Conservation (phyloP, 2,797 vertebrate genomes). For the Scomberomorus guttatus region DNA sequence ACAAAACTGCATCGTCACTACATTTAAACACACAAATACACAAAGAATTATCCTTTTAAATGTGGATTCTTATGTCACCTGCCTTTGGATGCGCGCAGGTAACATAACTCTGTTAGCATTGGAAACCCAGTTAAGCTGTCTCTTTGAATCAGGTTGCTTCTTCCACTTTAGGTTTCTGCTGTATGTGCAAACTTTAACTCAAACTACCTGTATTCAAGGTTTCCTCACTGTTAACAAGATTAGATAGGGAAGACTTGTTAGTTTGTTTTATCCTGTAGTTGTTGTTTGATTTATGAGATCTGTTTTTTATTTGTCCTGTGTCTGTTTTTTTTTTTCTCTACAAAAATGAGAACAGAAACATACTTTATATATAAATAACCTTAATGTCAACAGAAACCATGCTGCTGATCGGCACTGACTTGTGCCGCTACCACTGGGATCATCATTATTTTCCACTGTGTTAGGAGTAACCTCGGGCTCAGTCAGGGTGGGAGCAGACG, state of each 20-base stretch:
- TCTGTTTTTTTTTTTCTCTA: neutral
- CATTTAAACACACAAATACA: constrained; percentile 36
- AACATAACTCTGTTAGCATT: constrained; percentile 38
- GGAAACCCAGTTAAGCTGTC: constrained; percentile 41
- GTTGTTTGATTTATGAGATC: constrained; percentile 18
- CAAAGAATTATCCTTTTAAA: constrained; percentile 37
- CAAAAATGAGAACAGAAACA: neutral
- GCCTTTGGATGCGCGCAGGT: constrained; percentile 19
- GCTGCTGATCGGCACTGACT: constrained; percentile 47
- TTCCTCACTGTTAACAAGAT: constrained; percentile 9
- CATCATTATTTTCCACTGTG: constrained; percentile 51
- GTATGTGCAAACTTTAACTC: constrained; percentile 22
- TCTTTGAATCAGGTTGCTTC: constrained; percentile 33
- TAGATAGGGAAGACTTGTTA: neutral
- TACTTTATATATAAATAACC: constrained; percentile 13
- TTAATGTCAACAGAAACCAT: constrained; percentile 28
- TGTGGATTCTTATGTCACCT: constrained; percentile 49
- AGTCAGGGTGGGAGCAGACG: constrained; percentile 34
- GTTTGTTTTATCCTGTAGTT: constrained; percentile 1
- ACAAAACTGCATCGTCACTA: constrained; percentile 8
- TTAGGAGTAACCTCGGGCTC: constrained; percentile 32
- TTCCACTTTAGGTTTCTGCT: constrained; percentile 1
- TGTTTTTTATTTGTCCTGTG: neutral
- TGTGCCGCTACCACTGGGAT: constrained; percentile 22
- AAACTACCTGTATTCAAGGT: neutral